phyloP scores from a whole-genome alignment of 2,797 vertebrate species.

The Ataeniobius toweri region DNA sequence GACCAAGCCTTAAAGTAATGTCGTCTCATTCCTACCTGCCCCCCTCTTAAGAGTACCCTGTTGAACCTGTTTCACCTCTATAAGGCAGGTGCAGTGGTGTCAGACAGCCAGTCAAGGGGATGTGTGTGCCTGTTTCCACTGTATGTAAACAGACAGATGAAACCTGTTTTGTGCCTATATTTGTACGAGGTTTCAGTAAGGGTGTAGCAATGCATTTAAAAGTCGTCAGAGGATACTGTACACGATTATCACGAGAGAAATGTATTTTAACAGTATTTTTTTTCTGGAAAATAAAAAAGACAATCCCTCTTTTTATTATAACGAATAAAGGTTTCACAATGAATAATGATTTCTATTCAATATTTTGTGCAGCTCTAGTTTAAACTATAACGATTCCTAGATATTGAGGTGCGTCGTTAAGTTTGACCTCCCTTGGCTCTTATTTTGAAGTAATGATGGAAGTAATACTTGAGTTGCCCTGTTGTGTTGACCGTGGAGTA shows the following conservation, averaged over 20 bases:
- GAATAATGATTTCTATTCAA: background rate
- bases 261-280: background rate
- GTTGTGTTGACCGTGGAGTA: no score
- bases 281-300: background rate
- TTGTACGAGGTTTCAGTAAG: background rate
- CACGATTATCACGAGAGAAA: background rate
- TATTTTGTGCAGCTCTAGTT: background rate
- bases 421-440: no score
- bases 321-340: background rate
- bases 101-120: constrained; percentile 43
- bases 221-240: background rate
- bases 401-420: no score
- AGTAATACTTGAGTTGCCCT: no score
- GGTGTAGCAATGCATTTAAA: background rate
- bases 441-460: no score
- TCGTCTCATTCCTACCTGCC: constrained; percentile 29
- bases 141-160: constrained; percentile 24
- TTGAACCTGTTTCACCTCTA: constrained; percentile 74
- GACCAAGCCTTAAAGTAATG: constrained; percentile 19
- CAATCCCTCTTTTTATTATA: background rate
- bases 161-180: constrained; percentile 11
- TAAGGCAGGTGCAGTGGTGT: constrained; percentile 55
- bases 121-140: constrained; percentile 33
- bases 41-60: constrained; percentile 63
- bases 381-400: background rate